Percentiles rank a stretch among this genome's conserved stretches.
phyloP scores from a whole-genome alignment of 2,113 vertebrate species.

The Alaudala cheleensis region DNA sequence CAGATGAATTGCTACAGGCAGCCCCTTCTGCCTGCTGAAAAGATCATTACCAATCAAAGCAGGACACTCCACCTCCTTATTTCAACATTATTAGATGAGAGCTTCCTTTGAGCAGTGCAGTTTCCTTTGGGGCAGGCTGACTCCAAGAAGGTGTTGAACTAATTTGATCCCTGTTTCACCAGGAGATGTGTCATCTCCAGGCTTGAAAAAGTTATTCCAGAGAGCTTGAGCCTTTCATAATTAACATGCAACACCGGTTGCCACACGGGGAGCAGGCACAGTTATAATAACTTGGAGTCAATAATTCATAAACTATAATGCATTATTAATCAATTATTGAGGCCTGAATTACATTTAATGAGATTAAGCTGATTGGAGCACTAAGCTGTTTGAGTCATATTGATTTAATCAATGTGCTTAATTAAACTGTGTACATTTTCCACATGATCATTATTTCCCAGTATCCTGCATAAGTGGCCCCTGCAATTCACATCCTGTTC shows the following conservation, averaged over 20 bases:
- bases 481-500: constrained; percentile 40
- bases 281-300: constrained; percentile 78
- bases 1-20: constrained; percentile 20
- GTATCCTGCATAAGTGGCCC: constrained; percentile 51
- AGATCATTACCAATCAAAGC: constrained; percentile 22
- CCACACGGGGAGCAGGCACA: constrained; percentile 54
- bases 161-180: constrained; percentile 57
- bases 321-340: constrained; percentile 85
- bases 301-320: constrained; percentile 82
- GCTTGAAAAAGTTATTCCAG: constrained; percentile 59
- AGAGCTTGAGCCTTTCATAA: constrained; percentile 56
- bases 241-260: constrained; percentile 71
- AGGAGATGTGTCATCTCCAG: constrained; percentile 54
- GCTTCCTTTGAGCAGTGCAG: background rate
- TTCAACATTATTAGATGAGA: background rate
- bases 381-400: constrained; percentile 76
- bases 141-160: constrained; percentile 49
- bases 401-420: constrained; percentile 82
- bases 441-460: constrained; percentile 74
- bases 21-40: background rate
- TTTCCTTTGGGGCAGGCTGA: background rate
- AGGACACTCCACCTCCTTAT: background rate
- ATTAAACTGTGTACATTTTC: constrained; percentile 79
- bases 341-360: constrained; percentile 79
- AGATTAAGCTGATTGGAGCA: constrained; percentile 79